phyloP scores from a whole-genome alignment of 1,140 invertebrate species.

The Campoletis sonorensis region DNA sequence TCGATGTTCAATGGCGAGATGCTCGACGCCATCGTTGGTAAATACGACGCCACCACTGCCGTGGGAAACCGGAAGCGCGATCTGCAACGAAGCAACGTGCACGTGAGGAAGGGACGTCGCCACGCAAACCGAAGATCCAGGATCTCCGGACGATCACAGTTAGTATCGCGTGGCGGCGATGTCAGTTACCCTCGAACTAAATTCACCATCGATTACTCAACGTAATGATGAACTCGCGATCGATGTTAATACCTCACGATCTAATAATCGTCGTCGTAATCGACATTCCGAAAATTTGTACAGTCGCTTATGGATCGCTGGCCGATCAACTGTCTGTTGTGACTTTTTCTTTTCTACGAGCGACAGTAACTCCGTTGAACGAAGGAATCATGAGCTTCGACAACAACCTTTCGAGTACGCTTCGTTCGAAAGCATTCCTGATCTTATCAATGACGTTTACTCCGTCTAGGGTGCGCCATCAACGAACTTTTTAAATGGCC shows the following conservation, averaged over 20 bases:
- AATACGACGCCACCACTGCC: slow-evolving; percentile 71
- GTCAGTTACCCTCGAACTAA: slow-evolving; percentile 46
- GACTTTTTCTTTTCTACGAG: background rate
- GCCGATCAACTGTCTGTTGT: slow-evolving; percentile 27
- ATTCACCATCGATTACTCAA: background rate
- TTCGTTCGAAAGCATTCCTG: slow-evolving; percentile 59
- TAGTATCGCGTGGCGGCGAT: slow-evolving; percentile 75
- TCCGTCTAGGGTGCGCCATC: slow-evolving; percentile 14
- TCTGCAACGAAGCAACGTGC: slow-evolving; percentile 59
- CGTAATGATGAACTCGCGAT: background rate
- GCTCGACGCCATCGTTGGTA: slow-evolving; percentile 71
- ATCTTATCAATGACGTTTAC: slow-evolving; percentile 58
- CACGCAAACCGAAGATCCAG: slow-evolving; percentile 72
- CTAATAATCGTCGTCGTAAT: slow-evolving; percentile 12
- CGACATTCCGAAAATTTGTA: slow-evolving; percentile 15
- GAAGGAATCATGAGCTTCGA: slow-evolving; percentile 28
- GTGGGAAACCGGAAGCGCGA: slow-evolving; percentile 69
- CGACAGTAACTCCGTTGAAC: background rate
- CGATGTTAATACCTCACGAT: background rate
- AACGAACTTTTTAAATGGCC: background rate
- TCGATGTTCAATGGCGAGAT: slow-evolving; percentile 70
- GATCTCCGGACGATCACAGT: slow-evolving; percentile 69
- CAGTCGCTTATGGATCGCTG: slow-evolving; percentile 23
- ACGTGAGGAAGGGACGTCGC: slow-evolving; percentile 74
- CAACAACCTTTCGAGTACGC: slow-evolving; percentile 38